A percentile compares a stretch with the other conserved stretches of the same genome.
Conservation (phyloP, 1,140 invertebrate genomes). For the Thrips palmi region DNA sequence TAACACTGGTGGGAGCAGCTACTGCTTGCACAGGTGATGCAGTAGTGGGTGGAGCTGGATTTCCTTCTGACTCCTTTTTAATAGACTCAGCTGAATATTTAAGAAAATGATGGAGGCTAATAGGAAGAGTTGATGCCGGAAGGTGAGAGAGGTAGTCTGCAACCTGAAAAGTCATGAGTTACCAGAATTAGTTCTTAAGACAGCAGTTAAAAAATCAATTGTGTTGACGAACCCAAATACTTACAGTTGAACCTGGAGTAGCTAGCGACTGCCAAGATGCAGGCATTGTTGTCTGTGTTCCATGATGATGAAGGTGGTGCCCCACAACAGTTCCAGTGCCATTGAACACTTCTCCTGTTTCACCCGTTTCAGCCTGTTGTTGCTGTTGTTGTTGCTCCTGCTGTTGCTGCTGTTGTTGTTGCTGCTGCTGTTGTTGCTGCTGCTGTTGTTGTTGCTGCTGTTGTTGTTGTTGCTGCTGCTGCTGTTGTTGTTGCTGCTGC, state of each 20-base stretch:
- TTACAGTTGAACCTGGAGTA: constrained; percentile 53
- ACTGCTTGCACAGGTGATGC: too few species aligned
- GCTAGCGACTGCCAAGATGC: constrained; percentile 55
- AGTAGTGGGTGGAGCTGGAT: constrained; percentile 3
- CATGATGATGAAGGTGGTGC: too few species aligned
- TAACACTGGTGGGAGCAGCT: too few species aligned
- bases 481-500: neutral
- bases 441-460: constrained; percentile 4
- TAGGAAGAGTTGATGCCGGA: constrained; percentile 50
- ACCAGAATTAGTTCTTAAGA: too few species aligned
- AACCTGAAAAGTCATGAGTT: constrained; percentile 35
- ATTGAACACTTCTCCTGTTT: too few species aligned
- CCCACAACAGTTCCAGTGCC: too few species aligned
- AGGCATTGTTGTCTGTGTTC: too few species aligned
- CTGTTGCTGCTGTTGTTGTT: constrained; percentile 7
- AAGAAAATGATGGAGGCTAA: constrained; percentile 64
- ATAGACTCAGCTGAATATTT: constrained; percentile 64
- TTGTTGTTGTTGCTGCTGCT: constrained; percentile 2
- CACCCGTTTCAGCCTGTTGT: too few species aligned
- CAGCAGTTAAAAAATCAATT: too few species aligned
- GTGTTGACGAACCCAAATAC: too few species aligned
- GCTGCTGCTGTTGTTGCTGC: neutral
- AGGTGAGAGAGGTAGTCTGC: constrained; percentile 66
- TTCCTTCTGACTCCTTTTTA: constrained; percentile 37
- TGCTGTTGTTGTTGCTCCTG: constrained; percentile 4